Evolutionary conservation across 2,888 invertebrate species (phyloP).

Genomic region (Perithous albicinctus): DNA sequence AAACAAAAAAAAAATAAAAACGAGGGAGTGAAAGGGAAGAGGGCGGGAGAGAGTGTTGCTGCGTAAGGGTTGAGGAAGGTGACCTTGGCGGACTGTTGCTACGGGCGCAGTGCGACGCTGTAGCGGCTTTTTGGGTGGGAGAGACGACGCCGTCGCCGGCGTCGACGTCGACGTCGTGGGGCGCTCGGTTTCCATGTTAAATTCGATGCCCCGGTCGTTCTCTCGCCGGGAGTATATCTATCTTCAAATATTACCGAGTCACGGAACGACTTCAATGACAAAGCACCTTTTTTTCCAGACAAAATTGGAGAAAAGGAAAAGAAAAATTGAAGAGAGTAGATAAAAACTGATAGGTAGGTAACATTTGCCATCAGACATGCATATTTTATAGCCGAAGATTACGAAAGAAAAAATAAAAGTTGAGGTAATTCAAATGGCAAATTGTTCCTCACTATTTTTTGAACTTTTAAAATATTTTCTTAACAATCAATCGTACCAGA

Average conservation of each 20-base stretch:
- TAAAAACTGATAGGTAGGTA: not conserved
- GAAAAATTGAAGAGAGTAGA: not conserved
- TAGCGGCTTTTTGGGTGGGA: constrained; percentile 19
- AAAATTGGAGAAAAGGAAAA: not conserved
- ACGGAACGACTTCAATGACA: not conserved
- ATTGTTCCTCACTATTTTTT: too few relatives aligned
- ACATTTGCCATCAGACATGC: not conserved
- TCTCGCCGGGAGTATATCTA: not conserved
- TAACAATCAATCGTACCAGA: too few relatives aligned
- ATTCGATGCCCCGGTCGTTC: constrained; percentile 23
- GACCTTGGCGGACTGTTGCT: constrained; percentile 73
- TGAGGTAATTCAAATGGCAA: not conserved
- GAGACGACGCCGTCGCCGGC: constrained; percentile 11
- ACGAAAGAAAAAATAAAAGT: not conserved
- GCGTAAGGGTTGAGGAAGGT: constrained; percentile 76
- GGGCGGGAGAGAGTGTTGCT: constrained; percentile 30
- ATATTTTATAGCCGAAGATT: not conserved
- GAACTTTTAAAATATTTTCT: too few relatives aligned
- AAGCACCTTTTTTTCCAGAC: not conserved
- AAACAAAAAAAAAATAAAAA: constrained; percentile 18
- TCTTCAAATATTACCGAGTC: not conserved
- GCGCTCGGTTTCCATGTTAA: constrained; percentile 31
- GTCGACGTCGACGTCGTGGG: constrained; percentile 11
- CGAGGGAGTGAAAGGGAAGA: constrained; percentile 3
- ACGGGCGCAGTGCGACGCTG: constrained; percentile 49